Conservation (phyloP, 2,113 vertebrate genomes). For the Prolemur simus region DNA sequence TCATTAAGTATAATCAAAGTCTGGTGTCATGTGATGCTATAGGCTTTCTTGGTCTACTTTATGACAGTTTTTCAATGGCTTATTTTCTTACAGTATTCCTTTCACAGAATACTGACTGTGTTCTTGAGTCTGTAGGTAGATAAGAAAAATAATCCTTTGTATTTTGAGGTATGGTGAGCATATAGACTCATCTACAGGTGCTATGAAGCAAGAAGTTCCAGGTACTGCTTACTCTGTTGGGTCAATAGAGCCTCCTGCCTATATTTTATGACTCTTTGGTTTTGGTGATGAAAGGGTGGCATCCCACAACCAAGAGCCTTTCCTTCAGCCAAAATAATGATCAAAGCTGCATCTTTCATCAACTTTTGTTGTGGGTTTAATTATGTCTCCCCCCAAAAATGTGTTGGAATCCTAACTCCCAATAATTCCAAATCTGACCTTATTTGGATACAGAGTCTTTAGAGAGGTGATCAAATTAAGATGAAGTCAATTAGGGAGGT, state of each 20-base stretch:
- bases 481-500: background rate
- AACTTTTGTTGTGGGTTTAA: slow-evolving; percentile 24
- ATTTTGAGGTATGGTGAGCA: background rate
- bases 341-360: background rate
- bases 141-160: background rate
- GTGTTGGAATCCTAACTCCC: background rate
- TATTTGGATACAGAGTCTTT: background rate
- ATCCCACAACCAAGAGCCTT: background rate
- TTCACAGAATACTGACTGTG: background rate
- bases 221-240: background rate
- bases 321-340: background rate
- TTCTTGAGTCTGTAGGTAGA: background rate
- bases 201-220: background rate
- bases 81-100: background rate
- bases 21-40: background rate
- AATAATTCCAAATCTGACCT: background rate
- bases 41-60: background rate
- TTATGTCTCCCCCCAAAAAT: background rate
- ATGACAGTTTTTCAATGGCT: background rate
- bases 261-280: background rate
- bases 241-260: background rate
- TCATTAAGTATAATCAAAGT: background rate
- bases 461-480: background rate
- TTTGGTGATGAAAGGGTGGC: background rate
- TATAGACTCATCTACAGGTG: background rate